Evolutionary conservation across 2,113 vertebrate species (phyloP), one percentile per base, ranked within the genome.

Genomic region (Tringa solitaria): DNA sequence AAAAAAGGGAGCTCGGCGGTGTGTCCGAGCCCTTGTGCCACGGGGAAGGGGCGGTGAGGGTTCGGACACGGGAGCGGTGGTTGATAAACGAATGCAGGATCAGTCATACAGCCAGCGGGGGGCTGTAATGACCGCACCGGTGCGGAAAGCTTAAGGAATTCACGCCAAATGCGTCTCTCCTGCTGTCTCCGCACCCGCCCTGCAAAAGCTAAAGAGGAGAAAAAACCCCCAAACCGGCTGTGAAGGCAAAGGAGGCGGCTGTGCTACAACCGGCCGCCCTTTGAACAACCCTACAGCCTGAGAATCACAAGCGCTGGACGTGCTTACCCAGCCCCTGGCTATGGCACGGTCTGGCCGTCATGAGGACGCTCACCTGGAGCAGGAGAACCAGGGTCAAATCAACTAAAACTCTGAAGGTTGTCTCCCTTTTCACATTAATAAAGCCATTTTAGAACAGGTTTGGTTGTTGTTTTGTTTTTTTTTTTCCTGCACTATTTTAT

Each of bases 341-440:
- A 0, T 5, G 15, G 18, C 16, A 0, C 3, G 33, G 41, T 6
- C 32, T 26, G 5, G 32, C 30, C 35, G 1, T 6, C 12, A 1
- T 2, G 10, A 26, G n/a, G 5, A 21, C 4, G 2, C 14, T 43
- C 43, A 2, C 23, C 32, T 13, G 5, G 48, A 39, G 32, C 46
- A 12, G 28, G 12, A 32, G 24, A 23, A 15, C 8, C 37, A 20
- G 70, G 17, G 11, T 6, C 27, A 14, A 39, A 27, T 5, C 19
- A 35, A 46, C 18, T 7, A 20, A 3, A n/a, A n/a, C n/a, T n/a
- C 45, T 19, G 57, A 23, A 4, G 1, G 1, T 15, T 18, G 14
- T 12, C 23, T 41, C 51, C 24, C 6, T 33, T n/a, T 73, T 46
- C 50, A 11, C 43, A 2, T 2, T 15, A 39, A 15, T 43, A 32